phyloP scores from a whole-genome alignment of 2,797 vertebrate species.

The Neostethus bicornis region DNA sequence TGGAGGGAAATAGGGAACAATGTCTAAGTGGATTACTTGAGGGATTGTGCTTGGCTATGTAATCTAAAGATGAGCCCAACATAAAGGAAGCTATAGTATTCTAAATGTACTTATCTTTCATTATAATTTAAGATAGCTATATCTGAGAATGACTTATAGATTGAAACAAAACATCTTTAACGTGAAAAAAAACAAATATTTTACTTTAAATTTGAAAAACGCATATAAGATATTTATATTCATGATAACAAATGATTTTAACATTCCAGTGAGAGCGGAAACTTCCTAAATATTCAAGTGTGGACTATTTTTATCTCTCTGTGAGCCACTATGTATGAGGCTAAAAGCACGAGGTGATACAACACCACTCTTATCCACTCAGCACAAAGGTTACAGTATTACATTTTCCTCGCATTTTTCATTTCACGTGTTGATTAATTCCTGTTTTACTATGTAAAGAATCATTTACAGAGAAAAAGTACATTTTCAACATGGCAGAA shows the following conservation, averaged over 20 bases:
- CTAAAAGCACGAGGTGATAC: conserved; percentile 24
- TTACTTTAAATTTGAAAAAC: not conserved
- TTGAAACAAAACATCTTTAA: conserved; percentile 18
- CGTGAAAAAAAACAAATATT: not conserved
- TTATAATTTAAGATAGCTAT: conserved; percentile 21
- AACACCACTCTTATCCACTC: conserved; percentile 28
- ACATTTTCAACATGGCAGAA: conserved; percentile 22
- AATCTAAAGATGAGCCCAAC: conserved; percentile 24
- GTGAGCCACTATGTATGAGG: conserved; percentile 30
- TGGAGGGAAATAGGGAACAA: conserved; percentile 50
- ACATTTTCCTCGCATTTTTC: conserved; percentile 22
- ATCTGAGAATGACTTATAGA: conserved; percentile 20
- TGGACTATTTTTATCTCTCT: conserved; percentile 42
- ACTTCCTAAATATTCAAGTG: conserved; percentile 11
- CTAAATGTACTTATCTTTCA: conserved; percentile 3
- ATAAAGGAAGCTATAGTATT: conserved; percentile 19
- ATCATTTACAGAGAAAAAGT: conserved; percentile 9
- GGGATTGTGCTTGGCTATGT: conserved; percentile 38
- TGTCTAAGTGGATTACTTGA: conserved; percentile 54
- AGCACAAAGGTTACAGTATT: conserved; percentile 29
- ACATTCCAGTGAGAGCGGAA: not conserved
- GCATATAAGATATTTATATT: conserved; percentile 11
- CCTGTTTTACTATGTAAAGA: conserved; percentile 8
- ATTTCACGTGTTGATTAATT: conserved; percentile 33
- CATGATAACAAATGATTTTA: not conserved